These are phyloP conservation scores for Patella vulgata DNA, from an alignment of 1,140 invertebrate genomes.

Conservation along the genomic window DNA sequence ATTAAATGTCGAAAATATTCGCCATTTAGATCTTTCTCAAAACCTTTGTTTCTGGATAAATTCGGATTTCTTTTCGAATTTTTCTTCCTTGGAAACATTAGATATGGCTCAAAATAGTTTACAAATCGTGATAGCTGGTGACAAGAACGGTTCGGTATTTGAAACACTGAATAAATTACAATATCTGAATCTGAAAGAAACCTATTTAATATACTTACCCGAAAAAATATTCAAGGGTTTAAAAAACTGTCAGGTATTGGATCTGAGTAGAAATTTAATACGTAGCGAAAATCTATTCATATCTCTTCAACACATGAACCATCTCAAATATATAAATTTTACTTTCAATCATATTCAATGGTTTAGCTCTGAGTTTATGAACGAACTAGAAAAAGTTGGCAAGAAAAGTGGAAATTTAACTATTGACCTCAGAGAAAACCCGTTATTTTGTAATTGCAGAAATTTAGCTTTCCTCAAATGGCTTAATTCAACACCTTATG, in stretches of 20 bases:
- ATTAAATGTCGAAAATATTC: constrained; percentile 4
- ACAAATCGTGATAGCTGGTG: neutral
- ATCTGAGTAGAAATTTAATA: constrained; percentile 24
- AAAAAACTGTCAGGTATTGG: constrained; percentile 8
- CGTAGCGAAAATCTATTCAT: constrained; percentile 16
- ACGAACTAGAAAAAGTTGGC: constrained; percentile 3
- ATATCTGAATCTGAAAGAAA: constrained; percentile 28
- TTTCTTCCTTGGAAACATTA: neutral
- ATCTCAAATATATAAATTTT: constrained; percentile 20
- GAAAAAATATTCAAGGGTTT: constrained; percentile 12
- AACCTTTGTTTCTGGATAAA: constrained; percentile 16
- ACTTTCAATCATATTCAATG: constrained; percentile 19
- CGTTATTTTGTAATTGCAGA: constrained; percentile 33
- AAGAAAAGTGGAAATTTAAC: neutral
- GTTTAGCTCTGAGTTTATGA: neutral
- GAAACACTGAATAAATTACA: constrained; percentile 11
- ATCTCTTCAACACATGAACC: constrained; percentile 12
- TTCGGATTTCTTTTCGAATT: constrained; percentile 20
- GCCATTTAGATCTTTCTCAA: constrained; percentile 11
- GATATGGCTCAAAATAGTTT: neutral
- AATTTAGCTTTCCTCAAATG: constrained; percentile 33
- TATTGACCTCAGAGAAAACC: constrained; percentile 21
- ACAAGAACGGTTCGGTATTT: constrained; percentile 5
- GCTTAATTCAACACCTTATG: constrained; percentile 19
- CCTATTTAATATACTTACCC: constrained; percentile 19